phyloP scores from a whole-genome alignment of 2,113 vertebrate genomes.

The Thomomys bottae region DNA sequence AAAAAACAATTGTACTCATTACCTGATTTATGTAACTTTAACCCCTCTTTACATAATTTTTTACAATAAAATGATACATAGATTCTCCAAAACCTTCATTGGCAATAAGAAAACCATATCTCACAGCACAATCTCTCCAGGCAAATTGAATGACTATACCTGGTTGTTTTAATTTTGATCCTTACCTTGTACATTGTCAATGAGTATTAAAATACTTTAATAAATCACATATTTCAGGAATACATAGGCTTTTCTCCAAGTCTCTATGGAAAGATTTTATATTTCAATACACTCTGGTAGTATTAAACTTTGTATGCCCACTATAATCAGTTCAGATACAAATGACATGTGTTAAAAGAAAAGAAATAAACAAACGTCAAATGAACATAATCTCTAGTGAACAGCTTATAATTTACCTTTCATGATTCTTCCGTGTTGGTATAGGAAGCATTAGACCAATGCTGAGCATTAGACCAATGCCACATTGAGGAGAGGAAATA shows the following conservation, averaged over 20 bases:
- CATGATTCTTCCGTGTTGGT: conserved; percentile 20
- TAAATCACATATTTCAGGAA: not conserved
- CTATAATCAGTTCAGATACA: not conserved
- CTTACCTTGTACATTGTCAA: not conserved
- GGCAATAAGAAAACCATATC: not conserved
- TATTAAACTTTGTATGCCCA: not conserved
- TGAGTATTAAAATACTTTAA: not conserved
- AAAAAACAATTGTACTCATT: too few species aligned
- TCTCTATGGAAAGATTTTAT: not conserved
- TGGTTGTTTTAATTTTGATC: conserved; percentile 11
- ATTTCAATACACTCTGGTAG: not conserved
- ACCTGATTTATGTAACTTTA: too few species aligned
- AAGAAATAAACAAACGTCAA: not conserved
- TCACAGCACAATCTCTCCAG: not conserved
- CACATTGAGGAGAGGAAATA: conserved; percentile 14
- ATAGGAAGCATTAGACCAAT: not conserved
- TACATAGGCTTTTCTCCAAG: not conserved
- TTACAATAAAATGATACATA: not conserved
- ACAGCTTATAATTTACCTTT: not conserved
- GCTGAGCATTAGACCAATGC: not conserved
- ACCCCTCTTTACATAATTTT: too few species aligned
- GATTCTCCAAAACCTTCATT: not conserved
- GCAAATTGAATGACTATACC: not conserved
- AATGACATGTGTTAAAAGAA: not conserved
- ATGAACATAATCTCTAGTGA: not conserved